phyloP scores from a whole-genome alignment of 2,888 invertebrate genomes.

The Parnassius mnemosyne region DNA sequence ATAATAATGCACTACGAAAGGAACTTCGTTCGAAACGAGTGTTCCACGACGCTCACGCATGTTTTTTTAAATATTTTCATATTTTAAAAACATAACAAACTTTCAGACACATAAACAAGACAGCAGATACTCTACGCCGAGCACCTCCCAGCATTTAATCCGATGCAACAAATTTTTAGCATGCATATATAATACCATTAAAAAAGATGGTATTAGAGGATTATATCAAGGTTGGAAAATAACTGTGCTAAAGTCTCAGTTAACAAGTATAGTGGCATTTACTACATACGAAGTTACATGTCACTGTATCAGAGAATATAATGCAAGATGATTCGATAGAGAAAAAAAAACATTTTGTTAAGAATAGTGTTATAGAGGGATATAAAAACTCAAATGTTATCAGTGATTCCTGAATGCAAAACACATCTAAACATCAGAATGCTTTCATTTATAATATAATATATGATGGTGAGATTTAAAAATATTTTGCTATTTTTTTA shows the following conservation, averaged over 20 bases:
- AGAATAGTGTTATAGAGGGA: no score
- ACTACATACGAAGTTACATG: constrained; percentile 63
- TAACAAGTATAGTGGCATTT: constrained; percentile 57
- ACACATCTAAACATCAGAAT: no score
- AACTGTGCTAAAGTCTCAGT: constrained; percentile 59
- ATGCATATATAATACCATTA: constrained; percentile 46
- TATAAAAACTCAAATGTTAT: no score
- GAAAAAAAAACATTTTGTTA: background rate
- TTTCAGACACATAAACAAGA: constrained; percentile 56
- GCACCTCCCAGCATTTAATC: constrained; percentile 45
- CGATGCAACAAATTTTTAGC: constrained; percentile 45
- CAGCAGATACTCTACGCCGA: constrained; percentile 41
- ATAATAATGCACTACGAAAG: no score
- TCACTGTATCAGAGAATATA: constrained; percentile 44
- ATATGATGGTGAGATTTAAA: no score
- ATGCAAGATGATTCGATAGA: constrained; percentile 8
- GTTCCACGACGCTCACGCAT: no score
- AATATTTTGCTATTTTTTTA: no score
- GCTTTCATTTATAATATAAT: no score
- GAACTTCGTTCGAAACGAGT: no score
- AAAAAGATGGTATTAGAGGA: constrained; percentile 51
- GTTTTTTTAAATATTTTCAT: no score
- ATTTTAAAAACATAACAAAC: background rate
- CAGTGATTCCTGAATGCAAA: no score
- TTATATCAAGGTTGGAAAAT: constrained; percentile 59